phyloP scores from a whole-genome alignment of 2,113 vertebrate genomes.

The Suncus etruscus region DNA sequence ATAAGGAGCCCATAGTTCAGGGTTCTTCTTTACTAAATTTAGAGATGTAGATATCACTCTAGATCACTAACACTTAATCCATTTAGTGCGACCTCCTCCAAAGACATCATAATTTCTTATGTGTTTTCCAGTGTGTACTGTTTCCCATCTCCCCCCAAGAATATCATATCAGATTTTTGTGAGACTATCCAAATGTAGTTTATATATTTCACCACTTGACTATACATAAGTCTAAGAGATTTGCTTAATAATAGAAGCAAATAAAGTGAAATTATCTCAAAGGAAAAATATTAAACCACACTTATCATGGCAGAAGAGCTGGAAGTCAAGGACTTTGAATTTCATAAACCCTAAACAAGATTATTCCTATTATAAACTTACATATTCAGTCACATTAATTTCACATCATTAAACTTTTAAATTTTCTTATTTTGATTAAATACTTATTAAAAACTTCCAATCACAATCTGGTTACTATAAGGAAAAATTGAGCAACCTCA shows the following conservation, averaged over 20 bases:
- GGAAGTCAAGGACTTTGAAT: background rate
- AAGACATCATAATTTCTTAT: background rate
- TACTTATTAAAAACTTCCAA: conserved; percentile 37
- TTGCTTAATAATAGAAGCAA: conserved; percentile 29
- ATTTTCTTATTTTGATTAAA: conserved; percentile 32
- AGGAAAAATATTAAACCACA: background rate
- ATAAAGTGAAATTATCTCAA: conserved; percentile 27
- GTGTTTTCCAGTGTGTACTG: background rate
- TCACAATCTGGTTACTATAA: background rate
- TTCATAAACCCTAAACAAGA: background rate
- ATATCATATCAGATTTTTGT: background rate
- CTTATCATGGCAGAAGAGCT: background rate
- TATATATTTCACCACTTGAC: background rate
- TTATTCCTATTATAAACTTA: conserved; percentile 12
- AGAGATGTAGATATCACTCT: background rate
- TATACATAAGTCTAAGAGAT: conserved; percentile 12
- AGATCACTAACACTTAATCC: background rate
- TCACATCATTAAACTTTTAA: conserved; percentile 47
- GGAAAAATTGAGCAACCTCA: background rate
- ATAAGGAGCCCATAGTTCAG: background rate
- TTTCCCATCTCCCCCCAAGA: background rate
- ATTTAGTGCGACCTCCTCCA: background rate
- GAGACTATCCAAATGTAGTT: background rate
- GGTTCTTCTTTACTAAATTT: background rate
- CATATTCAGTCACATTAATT: background rate